Evolutionary conservation across 1,140 invertebrate genomes (phyloP), one percentile per base, ranked within the genome.

Genomic region (Notospermus geniculatus): DNA sequence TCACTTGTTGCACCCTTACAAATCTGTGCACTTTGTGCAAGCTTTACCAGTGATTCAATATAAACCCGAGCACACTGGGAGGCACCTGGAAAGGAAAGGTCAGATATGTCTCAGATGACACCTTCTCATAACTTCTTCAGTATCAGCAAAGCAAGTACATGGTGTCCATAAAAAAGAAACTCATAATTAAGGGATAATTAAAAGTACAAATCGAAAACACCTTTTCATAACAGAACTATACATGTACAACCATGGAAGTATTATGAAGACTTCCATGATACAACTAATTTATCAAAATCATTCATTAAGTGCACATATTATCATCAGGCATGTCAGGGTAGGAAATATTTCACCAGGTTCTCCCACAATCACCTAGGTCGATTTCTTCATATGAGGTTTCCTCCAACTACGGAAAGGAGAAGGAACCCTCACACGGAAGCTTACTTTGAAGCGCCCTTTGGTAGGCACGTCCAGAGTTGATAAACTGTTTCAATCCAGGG

Each of bases 31-130:
- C 19, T 50, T n/a, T 50, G 46, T 7, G 46, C 46, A n/a, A 50
- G 46, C n/a, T 50, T 50, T 4, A 50, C 46, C 4, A 50, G 25
- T 50, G 46, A 50, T 19, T 50, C 46, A n/a, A 50, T 50, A n/a
- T 50, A 50, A 5, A 27, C 46, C 46, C 25, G n/a, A 4, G 46
- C 46, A 50, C 25, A 50, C 46, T 50, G 46, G 25, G 46, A 50
- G 25, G 25, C 46, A 23, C n/a, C 46, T 50, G 46, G n/a, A 50
- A 50, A 50, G 25, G 4, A n/a, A 50, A n/a, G n/a, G n/a, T n/a
- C n/a, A n/a, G n/a, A n/a, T n/a, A n/a, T n/a, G n/a, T n/a, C n/a
- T n/a, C n/a, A n/a, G n/a, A n/a, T n/a, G n/a, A n/a, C n/a, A n/a
- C n/a, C n/a, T n/a, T n/a, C n/a, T n/a, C 19, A 43, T 13, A 43